A percentile compares a stretch with the other conserved stretches of the same genome.
These are phyloP conservation scores for Cryptotermes secundus DNA, from an alignment of 1,140 invertebrate genomes.

Conservation along the genomic window DNA sequence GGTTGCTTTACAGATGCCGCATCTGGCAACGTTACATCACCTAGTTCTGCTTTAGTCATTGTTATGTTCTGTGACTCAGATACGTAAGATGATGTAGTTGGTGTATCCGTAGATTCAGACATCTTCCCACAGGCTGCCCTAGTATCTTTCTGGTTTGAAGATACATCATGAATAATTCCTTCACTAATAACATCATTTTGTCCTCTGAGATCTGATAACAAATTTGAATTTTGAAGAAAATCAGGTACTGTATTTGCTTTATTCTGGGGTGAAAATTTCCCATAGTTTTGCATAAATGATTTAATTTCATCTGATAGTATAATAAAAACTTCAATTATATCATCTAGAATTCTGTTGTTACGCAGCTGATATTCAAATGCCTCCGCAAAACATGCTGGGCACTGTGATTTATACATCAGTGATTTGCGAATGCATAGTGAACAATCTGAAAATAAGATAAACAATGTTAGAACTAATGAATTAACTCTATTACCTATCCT, in stretches of 20 bases:
- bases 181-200: not conserved
- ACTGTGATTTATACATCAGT: constrained; percentile 55
- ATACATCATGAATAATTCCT: too few relatives aligned
- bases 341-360: constrained; percentile 54
- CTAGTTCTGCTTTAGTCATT: not conserved
- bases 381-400: constrained; percentile 55
- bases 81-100: not conserved
- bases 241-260: not conserved
- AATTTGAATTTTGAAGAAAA: not conserved
- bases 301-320: constrained; percentile 44
- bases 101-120: not conserved
- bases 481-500: too few relatives aligned
- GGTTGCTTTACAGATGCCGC: not conserved
- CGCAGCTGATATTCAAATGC: constrained; percentile 53
- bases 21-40: not conserved
- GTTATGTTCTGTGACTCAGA: not conserved
- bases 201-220: too few relatives aligned
- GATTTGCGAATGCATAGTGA: constrained; percentile 58
- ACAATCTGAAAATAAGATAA: constrained; percentile 52
- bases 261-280: not conserved
- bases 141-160: too few relatives aligned
- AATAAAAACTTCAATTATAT: constrained; percentile 46
- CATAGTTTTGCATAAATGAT: not conserved
- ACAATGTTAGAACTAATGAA: not conserved
- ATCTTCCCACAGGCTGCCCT: not conserved